These are phyloP conservation scores for Trypoxylon attenuatum DNA, from an alignment of 2,888 invertebrate genomes.

Conservation along the genomic window DNA sequence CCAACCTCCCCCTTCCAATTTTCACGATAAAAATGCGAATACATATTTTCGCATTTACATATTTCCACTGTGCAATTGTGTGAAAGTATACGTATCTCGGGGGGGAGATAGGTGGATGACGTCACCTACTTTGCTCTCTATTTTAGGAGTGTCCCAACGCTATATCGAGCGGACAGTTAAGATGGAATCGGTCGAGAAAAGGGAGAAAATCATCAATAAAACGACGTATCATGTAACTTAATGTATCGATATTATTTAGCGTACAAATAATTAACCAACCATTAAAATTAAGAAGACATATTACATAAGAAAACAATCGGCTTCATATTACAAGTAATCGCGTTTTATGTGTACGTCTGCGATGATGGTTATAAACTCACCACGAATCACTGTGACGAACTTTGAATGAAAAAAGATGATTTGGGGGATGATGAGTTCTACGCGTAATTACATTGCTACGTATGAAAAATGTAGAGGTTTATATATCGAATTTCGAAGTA, in stretches of 20 bases:
- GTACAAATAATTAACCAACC: conserved; percentile 71
- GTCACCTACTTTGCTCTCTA: conserved; percentile 68
- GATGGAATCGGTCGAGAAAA: conserved; percentile 30
- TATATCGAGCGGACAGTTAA: conserved; percentile 55
- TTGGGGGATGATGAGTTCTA: neutral
- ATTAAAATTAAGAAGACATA: conserved; percentile 53
- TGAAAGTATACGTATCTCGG: conserved; percentile 55
- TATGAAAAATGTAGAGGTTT: too few relatives aligned
- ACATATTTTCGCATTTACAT: conserved; percentile 30
- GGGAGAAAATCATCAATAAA: conserved; percentile 46
- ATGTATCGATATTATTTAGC: conserved; percentile 65
- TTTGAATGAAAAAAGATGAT: too few relatives aligned
- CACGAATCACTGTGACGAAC: conserved; percentile 7
- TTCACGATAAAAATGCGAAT: neutral
- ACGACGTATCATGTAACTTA: conserved; percentile 62
- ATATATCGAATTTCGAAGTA: too few relatives aligned
- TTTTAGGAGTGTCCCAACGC: conserved; percentile 70
- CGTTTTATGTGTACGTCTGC: conserved; percentile 23
- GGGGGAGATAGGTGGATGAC: conserved; percentile 66
- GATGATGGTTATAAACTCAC: conserved; percentile 35
- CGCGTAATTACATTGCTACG: neutral
- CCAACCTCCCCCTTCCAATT: too few relatives aligned
- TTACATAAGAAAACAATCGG: conserved; percentile 48
- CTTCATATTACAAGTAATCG: conserved; percentile 41
- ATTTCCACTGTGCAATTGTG: conserved; percentile 30